Conservation (phyloP, 1,140 invertebrate species). For the Polypedilum pembai region DNA sequence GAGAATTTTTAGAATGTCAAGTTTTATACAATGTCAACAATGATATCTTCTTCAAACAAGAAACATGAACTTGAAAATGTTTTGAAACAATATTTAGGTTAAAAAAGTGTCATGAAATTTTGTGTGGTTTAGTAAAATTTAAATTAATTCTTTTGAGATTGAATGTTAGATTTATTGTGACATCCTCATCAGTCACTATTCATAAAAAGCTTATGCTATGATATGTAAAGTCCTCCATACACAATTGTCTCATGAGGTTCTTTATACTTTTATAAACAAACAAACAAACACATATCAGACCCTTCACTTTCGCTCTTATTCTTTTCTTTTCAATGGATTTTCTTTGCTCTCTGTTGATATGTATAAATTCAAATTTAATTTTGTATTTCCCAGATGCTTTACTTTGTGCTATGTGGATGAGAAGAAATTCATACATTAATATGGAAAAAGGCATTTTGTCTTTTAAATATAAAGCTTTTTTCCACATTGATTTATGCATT, state of each 20-base stretch:
- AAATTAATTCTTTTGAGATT: too few species aligned
- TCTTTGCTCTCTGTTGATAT: background rate
- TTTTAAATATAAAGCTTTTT: background rate
- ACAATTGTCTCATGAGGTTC: background rate
- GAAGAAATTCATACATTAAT: background rate
- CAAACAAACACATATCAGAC: too few species aligned
- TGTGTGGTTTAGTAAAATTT: too few species aligned
- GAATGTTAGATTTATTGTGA: too few species aligned
- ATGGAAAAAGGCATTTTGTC: background rate
- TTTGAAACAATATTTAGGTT: too few species aligned
- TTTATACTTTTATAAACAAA: background rate
- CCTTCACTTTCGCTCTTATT: too few species aligned
- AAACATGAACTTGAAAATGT: background rate
- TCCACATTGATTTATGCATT: conserved; percentile 9
- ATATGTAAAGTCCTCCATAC: background rate
- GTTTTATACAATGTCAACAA: conserved; percentile 12
- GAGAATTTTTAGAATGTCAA: background rate
- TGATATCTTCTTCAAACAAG: background rate
- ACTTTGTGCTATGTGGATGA: background rate
- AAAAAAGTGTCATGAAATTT: too few species aligned
- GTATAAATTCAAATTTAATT: conserved; percentile 11
- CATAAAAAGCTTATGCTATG: too few species aligned
- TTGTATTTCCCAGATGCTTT: conserved; percentile 17
- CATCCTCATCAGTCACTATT: too few species aligned
- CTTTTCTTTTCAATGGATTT: too few species aligned